phyloP scores from a whole-genome alignment of 2,888 invertebrate species.

The Galeopsomyia nigrocyanea region DNA sequence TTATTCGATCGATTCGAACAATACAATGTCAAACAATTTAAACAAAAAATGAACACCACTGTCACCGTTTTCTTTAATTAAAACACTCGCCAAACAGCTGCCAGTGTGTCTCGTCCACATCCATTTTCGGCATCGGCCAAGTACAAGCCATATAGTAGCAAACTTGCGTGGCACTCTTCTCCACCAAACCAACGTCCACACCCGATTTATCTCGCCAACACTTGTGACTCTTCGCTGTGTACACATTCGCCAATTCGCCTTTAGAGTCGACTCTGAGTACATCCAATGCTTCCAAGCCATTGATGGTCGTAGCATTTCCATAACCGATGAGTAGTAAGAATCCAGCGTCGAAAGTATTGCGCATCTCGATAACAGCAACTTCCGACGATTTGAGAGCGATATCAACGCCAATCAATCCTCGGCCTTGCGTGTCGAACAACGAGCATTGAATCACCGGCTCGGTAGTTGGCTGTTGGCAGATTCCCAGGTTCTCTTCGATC shows the following conservation, averaged over 20 bases:
- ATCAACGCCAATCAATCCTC: background rate
- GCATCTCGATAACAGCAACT: background rate
- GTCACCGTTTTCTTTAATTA: too few relatives aligned
- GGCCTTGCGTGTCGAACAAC: conserved; percentile 7
- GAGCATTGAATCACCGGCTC: background rate
- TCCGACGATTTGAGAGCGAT: background rate
- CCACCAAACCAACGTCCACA: background rate
- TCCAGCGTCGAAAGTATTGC: background rate
- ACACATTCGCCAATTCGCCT: background rate
- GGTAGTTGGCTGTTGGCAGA: conserved; percentile 1
- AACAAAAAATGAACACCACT: too few relatives aligned
- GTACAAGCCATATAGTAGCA: conserved; percentile 19
- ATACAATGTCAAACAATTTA: too few relatives aligned
- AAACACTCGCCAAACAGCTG: background rate
- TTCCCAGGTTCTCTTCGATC: background rate
- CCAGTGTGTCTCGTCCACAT: background rate
- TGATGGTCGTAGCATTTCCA: too few relatives aligned
- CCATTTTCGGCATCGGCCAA: background rate
- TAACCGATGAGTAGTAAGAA: conserved; percentile 1
- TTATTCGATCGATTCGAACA: too few relatives aligned
- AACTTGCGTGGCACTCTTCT: background rate
- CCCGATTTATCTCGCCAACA: background rate
- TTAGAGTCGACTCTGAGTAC: too few relatives aligned
- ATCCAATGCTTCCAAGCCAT: background rate
- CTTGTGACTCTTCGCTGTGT: background rate